Evolutionary conservation across 2,113 vertebrate genomes (phyloP), one percentile per base, ranked within the genome.

Genomic region (Corythaeola cristata): DNA sequence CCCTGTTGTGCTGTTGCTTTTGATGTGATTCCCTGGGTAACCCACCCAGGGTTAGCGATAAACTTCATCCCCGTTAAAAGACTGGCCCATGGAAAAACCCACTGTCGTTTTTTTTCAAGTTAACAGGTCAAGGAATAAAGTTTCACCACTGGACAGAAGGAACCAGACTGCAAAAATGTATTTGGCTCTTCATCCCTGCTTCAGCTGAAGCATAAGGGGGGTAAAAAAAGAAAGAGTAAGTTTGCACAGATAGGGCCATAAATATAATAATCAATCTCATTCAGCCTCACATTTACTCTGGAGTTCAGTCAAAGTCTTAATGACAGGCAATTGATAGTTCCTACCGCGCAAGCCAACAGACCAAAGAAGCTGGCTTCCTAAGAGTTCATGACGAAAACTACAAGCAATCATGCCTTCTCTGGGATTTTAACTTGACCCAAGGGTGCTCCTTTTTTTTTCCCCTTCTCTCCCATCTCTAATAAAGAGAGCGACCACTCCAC

Each of bases 381-480:
- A 45, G 52, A 81, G 49, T 49, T 81, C 44, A 41, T 53, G 64
- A 75, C 13, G 49, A 82, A 88, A 93, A 72, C 33, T 16, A 30
- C 30, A 90, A 94, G 71, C 4, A 5, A 67, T 84, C 15, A 9
- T 33, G 41, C 58, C 33, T 87, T 85, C 58, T 67, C 73, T 73
- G 63, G 73, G 53, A 78, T 95, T 92, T 89, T 82, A 79, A 72
- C 60, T 81, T 17, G 6, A 85, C 71, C 58, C 50, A 87, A 79
- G 66, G 63, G 28, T 4, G 1, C 9, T 15, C 8, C 22, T 68
- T 88, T 86, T 59, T 86, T 35, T 75, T 64, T 13, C 41, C 33
- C 30, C 30, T 66, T 66, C 59, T 50, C 60, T 83, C 67, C 33
- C 4, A 5, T 63, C 30, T 56, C 35, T 60, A 41, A 6, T 33